Conservation (phyloP, 2,797 vertebrate species). For the Forpus xanthops region DNA sequence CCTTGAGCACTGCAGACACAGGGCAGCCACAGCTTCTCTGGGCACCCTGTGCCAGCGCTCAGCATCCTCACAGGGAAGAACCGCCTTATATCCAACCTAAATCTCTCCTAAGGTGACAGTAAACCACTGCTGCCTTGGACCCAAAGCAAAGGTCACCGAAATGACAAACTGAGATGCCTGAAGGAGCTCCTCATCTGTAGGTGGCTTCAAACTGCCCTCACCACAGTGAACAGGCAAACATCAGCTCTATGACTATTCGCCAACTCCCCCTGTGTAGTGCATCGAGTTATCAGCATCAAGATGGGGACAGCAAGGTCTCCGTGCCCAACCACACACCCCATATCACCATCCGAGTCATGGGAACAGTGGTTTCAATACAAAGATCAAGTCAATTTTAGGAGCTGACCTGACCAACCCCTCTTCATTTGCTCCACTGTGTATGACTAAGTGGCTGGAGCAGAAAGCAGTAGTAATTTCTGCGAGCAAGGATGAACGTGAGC, state of each 20-base stretch:
- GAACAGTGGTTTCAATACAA: accelerated
- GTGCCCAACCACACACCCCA: not conserved
- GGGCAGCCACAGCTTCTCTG: not conserved
- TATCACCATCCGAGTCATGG: accelerated
- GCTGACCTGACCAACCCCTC: not conserved
- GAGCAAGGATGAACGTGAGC: not conserved
- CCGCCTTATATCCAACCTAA: not conserved
- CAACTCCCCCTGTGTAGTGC: not conserved
- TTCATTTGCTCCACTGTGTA: not conserved
- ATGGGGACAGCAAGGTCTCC: not conserved
- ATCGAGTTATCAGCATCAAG: accelerated
- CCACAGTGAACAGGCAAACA: accelerated
- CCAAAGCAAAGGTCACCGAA: not conserved
- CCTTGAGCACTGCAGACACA: too few relatives aligned
- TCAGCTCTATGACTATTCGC: accelerated
- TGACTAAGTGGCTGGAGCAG: accelerated
- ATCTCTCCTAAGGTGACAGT: accelerated
- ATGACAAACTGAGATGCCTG: not conserved
- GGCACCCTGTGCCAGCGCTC: not conserved
- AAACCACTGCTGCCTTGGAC: not conserved
- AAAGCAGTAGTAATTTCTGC: not conserved
- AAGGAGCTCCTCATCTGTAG: not conserved
- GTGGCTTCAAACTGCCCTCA: accelerated
- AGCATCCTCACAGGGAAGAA: not conserved
- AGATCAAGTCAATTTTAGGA: not conserved